phyloP scores from a whole-genome alignment of 2,113 vertebrate genomes.

The Catharus bicknelli region DNA sequence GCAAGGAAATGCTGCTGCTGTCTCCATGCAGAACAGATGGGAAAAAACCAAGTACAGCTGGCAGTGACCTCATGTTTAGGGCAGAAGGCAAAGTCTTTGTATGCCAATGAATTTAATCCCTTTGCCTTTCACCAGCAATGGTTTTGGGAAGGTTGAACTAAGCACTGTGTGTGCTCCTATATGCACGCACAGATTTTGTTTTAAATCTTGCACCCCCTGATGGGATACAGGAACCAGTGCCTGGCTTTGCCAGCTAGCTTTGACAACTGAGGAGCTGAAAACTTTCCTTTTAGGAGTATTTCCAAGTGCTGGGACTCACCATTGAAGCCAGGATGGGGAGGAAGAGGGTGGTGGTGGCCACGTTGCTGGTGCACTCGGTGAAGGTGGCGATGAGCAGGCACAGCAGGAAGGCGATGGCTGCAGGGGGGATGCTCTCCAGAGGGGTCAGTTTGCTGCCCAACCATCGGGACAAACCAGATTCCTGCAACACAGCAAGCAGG shows the following conservation, averaged over 20 bases:
- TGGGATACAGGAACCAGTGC: background rate
- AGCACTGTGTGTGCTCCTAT: background rate
- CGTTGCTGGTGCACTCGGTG: conserved; percentile 93
- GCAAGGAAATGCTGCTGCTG: conserved; percentile 24
- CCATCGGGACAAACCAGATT: conserved; percentile 83
- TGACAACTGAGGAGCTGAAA: background rate
- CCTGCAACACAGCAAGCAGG: conserved; percentile 57
- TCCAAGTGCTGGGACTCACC: conserved; percentile 73
- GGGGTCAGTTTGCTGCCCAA: conserved; percentile 81
- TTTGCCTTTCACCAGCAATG: background rate
- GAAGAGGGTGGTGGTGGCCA: conserved; percentile 91
- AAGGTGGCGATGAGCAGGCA: conserved; percentile 82
- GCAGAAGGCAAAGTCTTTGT: conserved; percentile 42
- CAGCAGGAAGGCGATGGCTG: conserved; percentile 79
- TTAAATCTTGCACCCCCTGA: background rate
- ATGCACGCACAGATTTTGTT: background rate
- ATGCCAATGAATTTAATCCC: conserved; percentile 3
- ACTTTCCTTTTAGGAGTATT: rapidly evolving
- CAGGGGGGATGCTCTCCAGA: conserved; percentile 75
- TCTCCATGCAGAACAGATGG: background rate
- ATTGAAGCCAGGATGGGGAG: conserved; percentile 91
- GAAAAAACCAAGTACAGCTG: conserved; percentile 46
- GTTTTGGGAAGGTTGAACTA: background rate
- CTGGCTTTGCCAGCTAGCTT: background rate
- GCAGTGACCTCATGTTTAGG: conserved; percentile 46